Conservation (phyloP, 2,888 invertebrate genomes). For the Ophion slaviceki region DNA sequence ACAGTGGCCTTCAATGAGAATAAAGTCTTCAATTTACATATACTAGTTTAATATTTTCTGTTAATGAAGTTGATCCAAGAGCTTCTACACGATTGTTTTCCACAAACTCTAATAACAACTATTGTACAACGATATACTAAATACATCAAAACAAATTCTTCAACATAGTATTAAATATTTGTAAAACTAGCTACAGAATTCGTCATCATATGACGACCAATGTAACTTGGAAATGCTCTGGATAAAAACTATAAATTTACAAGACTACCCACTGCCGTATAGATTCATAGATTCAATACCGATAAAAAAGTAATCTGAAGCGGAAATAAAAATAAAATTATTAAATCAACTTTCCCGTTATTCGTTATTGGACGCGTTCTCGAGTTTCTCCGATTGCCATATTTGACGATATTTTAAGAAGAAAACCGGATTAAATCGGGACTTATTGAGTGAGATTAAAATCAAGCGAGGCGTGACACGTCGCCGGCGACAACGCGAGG, state of each 20-base stretch:
- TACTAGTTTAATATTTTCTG: background rate
- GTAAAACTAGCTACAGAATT: background rate
- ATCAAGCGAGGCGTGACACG: constrained; percentile 56
- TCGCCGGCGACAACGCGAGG: constrained; percentile 31
- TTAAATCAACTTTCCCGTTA: constrained; percentile 56
- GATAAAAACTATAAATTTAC: background rate
- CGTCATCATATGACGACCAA: background rate
- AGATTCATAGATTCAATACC: constrained; percentile 32
- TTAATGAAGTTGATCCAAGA: background rate
- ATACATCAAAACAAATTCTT: background rate
- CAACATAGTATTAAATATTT: background rate
- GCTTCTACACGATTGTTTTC: no score
- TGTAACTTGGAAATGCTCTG: background rate
- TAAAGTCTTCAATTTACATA: background rate
- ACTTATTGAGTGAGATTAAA: constrained; percentile 51
- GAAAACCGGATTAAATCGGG: constrained; percentile 62
- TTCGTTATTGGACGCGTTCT: constrained; percentile 49
- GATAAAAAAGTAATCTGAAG: constrained; percentile 25
- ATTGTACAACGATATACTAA: background rate
- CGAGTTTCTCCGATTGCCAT: constrained; percentile 61
- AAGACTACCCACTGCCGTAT: constrained; percentile 8
- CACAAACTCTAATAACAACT: background rate
- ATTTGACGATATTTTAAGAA: constrained; percentile 59
- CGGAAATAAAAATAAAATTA: constrained; percentile 31
- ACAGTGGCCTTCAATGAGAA: background rate